Evolutionary conservation across 2,113 vertebrate genomes (phyloP).

Genomic region (Colaptes auratus): DNA sequence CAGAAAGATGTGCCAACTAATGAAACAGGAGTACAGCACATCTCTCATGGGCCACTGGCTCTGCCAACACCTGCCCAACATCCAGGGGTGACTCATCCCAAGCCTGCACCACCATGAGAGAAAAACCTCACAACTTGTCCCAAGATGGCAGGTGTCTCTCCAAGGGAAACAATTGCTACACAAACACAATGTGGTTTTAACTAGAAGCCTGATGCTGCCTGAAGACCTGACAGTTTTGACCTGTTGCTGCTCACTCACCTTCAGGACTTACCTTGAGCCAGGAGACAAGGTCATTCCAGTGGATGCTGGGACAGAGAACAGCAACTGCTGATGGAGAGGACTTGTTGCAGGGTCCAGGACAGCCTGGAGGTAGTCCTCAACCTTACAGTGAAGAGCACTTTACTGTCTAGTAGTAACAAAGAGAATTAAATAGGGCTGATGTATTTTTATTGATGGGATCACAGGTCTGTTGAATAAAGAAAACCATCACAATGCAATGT

Average conservation of each 20-base stretch:
- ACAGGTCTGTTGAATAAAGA: not conserved
- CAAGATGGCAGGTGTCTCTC: rapidly evolving
- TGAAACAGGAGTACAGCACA: rapidly evolving
- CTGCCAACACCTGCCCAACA: not conserved
- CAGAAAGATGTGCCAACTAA: not conserved
- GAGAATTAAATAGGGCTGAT: not conserved
- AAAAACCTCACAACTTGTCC: not conserved
- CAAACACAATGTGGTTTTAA: not conserved
- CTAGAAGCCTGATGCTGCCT: not conserved
- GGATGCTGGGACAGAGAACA: not conserved
- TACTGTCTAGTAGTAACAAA: not conserved
- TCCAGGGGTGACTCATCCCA: not conserved
- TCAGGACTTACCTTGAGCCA: not conserved
- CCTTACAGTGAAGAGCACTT: not conserved
- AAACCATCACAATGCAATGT: not conserved
- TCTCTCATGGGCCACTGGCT: not conserved
- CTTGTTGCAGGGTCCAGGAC: not conserved
- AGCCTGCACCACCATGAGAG: not conserved
- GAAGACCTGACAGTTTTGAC: not conserved
- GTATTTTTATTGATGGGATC: not conserved
- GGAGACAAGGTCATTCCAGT: not conserved
- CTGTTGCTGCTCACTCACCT: not conserved
- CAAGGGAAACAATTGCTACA: not conserved
- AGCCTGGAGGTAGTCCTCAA: not conserved
- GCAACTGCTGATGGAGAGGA: not conserved